Base-by-base conservation (phyloP, 2,113 vertebrate species). In the Chaetops frenatus region DNA sequence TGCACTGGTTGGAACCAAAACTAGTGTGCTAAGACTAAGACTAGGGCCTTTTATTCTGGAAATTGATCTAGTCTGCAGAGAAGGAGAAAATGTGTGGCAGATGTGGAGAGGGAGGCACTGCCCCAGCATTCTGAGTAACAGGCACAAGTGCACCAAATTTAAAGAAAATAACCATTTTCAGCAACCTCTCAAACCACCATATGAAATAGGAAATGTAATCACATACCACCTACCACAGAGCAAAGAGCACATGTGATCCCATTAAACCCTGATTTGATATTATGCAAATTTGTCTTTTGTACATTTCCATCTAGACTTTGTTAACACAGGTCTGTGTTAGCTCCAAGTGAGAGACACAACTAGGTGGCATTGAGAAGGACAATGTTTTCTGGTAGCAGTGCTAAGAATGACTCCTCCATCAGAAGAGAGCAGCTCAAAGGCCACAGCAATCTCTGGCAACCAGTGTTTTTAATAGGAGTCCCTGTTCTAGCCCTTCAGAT, bases 241-340 rank as follows among this genome's bases (percentile, higher is more conserved):
- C 28, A 95, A 96, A 86, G 21, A 72, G n/a, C 11, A 88, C 50
- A 79, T 29, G 19, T 44, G 28, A 47, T 69, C 78, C 91, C 69
- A 77, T 77, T 64, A 93, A 90, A 64, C 16, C 14, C 24, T 72
- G 54, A 72, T 83, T 64, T 40, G 27, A 72, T 61, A 62, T 36
- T 65, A 83, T 27, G 25, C 65, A 94, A 79, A 58, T 71, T 92
- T 73, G 16, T 61, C 40, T 70, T 89, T 70, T 71, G 61, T 50
- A 17, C 21, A 64, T 88, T 77, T 80, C 50, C 22, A 45, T 66
- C 67, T 38, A 86, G 58, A 65, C n/a, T 42, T 88, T 28, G 38
- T 36, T 64, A 74, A 66, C 51, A 62, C 79, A 86, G 17, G 10
- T 12, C 12, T 50, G 5, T 20, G 21, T 35, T 54, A 40, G 12